These are phyloP conservation scores for Andrena trimmerana DNA, from an alignment of 2,888 invertebrate species.

Conservation along the genomic window DNA sequence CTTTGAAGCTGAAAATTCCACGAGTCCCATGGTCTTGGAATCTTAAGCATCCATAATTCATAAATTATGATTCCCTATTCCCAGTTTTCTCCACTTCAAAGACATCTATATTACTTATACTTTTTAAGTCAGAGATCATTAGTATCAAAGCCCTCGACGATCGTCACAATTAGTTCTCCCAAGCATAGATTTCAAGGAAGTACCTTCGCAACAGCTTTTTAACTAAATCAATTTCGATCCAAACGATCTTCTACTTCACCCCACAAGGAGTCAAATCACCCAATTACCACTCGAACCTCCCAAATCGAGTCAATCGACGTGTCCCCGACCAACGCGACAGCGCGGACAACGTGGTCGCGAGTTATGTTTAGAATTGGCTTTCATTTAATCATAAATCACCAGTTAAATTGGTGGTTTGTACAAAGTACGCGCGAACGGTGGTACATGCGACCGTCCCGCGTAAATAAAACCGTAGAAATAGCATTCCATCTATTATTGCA, in stretches of 20 bases:
- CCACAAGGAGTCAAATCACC: background rate
- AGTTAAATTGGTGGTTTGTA: slow-evolving; percentile 29
- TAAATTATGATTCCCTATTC: background rate
- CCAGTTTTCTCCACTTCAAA: background rate
- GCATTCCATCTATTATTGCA: slow-evolving; percentile 15
- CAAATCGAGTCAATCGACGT: slow-evolving; percentile 14
- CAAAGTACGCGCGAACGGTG: background rate
- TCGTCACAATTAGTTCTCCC: no score
- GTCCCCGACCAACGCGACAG: slow-evolving; percentile 21
- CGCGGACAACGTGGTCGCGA: slow-evolving; percentile 7
- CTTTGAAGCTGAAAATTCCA: no score
- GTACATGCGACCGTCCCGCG: background rate
- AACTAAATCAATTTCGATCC: background rate
- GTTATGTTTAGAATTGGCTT: slow-evolving; percentile 59
- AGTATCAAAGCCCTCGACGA: no score
- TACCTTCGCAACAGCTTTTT: background rate
- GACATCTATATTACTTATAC: background rate
- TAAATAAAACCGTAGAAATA: slow-evolving; percentile 40
- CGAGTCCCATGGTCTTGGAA: no score
- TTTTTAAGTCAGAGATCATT: background rate
- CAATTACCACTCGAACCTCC: background rate
- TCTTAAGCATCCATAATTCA: no score
- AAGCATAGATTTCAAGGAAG: background rate
- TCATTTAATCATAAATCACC: slow-evolving; percentile 46
- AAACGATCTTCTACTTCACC: background rate